phyloP scores from a whole-genome alignment of 2,113 vertebrate genomes.

The Azemiops feae region DNA sequence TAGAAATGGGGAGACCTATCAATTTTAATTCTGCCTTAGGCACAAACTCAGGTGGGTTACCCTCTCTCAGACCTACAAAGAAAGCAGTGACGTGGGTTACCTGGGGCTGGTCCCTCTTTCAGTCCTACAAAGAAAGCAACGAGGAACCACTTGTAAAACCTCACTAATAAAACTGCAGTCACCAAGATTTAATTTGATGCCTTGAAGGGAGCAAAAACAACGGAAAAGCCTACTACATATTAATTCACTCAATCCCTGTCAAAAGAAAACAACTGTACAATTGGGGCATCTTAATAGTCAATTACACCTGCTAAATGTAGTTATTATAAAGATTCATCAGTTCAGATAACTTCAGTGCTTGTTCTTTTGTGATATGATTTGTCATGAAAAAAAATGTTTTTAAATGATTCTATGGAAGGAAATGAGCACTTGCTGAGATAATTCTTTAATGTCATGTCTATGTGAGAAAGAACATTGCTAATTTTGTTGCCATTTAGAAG shows the following conservation, averaged over 20 bases:
- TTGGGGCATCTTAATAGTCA: neutral
- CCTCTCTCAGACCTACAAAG: neutral
- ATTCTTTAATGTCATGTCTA: neutral
- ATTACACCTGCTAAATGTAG: neutral
- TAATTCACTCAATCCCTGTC: neutral
- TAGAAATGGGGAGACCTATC: neutral
- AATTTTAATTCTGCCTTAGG: neutral
- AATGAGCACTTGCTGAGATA: too few species aligned
- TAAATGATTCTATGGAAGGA: neutral
- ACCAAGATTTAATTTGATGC: neutral
- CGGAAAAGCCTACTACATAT: neutral
- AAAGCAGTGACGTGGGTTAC: neutral
- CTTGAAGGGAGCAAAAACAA: neutral
- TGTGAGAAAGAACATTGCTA: neutral
- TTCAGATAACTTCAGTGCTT: neutral
- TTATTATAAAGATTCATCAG: neutral
- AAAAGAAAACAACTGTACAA: neutral
- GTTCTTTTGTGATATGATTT: neutral
- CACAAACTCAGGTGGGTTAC: neutral
- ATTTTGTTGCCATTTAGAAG: neutral
- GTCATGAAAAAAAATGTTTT: neutral
- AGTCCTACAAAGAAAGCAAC: neutral
- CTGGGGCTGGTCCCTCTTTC: too few species aligned
- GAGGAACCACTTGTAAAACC: neutral
- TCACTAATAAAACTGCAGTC: neutral